Evolutionary conservation across 2,888 invertebrate species (phyloP).

Genomic region (Himalopsyche tibetana): DNA sequence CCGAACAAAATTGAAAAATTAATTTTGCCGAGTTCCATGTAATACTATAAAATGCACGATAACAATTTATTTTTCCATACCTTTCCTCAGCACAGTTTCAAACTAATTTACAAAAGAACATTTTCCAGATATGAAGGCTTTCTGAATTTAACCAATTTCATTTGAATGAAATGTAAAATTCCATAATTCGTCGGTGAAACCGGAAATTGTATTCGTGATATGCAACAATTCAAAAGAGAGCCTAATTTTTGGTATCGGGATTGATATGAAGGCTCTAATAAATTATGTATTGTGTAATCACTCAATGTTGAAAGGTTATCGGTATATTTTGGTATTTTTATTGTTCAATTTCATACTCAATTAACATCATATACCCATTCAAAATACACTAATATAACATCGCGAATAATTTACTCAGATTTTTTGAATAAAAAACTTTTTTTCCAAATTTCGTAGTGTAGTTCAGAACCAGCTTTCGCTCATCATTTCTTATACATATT

Average conservation of each 20-base stretch:
- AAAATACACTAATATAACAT: too few relatives aligned
- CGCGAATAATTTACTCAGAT: too few relatives aligned
- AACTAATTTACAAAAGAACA: too few relatives aligned
- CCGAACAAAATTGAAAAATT: too few relatives aligned
- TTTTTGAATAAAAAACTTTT: too few relatives aligned
- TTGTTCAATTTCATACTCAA: neutral
- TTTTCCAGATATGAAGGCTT: neutral
- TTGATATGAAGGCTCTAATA: slow-evolving; percentile 4
- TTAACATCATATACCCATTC: neutral
- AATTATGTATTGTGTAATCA: slow-evolving; percentile 15
- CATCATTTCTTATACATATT: too few relatives aligned
- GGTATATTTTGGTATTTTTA: neutral
- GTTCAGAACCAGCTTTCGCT: too few relatives aligned
- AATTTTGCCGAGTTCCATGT: too few relatives aligned
- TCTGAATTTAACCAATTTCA: neutral
- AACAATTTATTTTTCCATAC: too few relatives aligned
- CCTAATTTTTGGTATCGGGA: neutral
- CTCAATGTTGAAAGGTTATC: slow-evolving; percentile 24
- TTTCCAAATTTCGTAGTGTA: too few relatives aligned
- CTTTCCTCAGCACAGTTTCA: too few relatives aligned
- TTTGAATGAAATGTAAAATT: neutral
- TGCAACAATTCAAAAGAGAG: slow-evolving; percentile 34
- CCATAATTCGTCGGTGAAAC: slow-evolving; percentile 11
- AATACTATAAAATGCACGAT: too few relatives aligned
- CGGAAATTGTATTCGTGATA: slow-evolving; percentile 43